These are phyloP conservation scores for Aphelinus atriplicis DNA, from an alignment of 1,140 invertebrate species.

Conservation along the genomic window DNA sequence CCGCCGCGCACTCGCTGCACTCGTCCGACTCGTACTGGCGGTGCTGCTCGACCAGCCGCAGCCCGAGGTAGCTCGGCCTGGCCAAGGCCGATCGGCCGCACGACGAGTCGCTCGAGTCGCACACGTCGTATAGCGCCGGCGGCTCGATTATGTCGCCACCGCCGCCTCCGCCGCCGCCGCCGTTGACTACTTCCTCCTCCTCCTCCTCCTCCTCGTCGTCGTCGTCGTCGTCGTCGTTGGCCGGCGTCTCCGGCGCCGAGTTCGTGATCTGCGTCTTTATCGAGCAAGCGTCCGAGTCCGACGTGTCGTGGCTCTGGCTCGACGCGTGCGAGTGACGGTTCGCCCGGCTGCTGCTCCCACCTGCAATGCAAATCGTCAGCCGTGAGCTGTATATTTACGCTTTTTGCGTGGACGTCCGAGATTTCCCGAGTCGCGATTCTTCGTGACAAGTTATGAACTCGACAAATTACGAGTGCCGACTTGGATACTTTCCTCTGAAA, in stretches of 20 bases:
- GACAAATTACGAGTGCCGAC: too few species aligned
- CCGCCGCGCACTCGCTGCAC: slow-evolving; percentile 46
- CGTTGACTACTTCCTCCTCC: slow-evolving; percentile 47
- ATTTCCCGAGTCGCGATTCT: too few species aligned
- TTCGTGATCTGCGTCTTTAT: slow-evolving; percentile 60
- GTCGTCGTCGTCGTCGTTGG: slow-evolving; percentile 37
- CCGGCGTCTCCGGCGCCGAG: slow-evolving; percentile 53
- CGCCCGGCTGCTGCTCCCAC: background rate
- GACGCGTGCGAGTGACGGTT: slow-evolving; percentile 40
- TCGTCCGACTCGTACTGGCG: slow-evolving; percentile 60
- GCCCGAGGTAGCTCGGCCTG: slow-evolving; percentile 1
- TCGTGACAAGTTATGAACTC: too few species aligned
- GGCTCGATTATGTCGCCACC: slow-evolving; percentile 58
- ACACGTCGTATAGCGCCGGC: slow-evolving; percentile 54
- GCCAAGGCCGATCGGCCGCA: too few species aligned
- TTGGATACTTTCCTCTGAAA: too few species aligned
- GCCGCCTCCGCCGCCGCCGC: slow-evolving; percentile 24
- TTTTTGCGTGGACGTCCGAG: too few species aligned
- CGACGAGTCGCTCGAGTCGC: slow-evolving; percentile 50
- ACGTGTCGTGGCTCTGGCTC: slow-evolving; percentile 54
- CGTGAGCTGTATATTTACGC: too few species aligned
- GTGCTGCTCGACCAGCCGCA: background rate
- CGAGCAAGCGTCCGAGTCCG: slow-evolving; percentile 61
- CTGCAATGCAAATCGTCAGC: background rate
- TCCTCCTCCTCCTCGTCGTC: slow-evolving; percentile 51